Conservation (phyloP, 2,888 invertebrate species). For the Caenorhabditis zanzibari region DNA sequence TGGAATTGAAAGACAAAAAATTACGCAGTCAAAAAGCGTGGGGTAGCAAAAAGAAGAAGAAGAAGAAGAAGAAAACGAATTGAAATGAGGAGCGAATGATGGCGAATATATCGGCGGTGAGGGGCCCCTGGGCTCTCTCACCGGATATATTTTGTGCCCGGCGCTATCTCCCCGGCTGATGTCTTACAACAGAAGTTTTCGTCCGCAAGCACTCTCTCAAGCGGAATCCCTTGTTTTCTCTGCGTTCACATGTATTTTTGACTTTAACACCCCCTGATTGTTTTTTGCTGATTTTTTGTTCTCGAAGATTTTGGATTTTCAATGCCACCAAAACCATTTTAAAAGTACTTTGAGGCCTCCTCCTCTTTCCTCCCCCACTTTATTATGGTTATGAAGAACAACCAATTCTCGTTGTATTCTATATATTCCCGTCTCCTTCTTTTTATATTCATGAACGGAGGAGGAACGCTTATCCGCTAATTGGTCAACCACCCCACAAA, state of each 20-base stretch:
- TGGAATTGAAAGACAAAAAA: slow-evolving; percentile 28
- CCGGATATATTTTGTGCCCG: slow-evolving; percentile 64
- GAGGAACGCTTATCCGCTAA: slow-evolving; percentile 62
- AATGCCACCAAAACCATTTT: slow-evolving; percentile 42
- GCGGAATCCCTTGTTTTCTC: slow-evolving; percentile 50
- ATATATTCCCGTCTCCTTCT: slow-evolving; percentile 14
- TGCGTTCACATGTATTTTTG: slow-evolving; percentile 54
- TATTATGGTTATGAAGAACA: slow-evolving; percentile 52
- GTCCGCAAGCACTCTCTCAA: slow-evolving; percentile 38
- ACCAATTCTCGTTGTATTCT: background rate
- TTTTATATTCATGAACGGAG: slow-evolving; percentile 54
- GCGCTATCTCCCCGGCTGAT: slow-evolving; percentile 58
- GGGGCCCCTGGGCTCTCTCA: slow-evolving; percentile 39
- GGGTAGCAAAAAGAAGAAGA: slow-evolving; percentile 39
- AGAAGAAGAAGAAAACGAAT: slow-evolving; percentile 43
- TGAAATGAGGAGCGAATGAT: slow-evolving; percentile 65
- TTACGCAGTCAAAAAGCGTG: slow-evolving; percentile 58
- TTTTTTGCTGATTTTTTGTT: background rate
- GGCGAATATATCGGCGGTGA: slow-evolving; percentile 60
- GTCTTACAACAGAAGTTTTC: slow-evolving; percentile 61
- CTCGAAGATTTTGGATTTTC: slow-evolving; percentile 19
- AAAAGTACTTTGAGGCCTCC: background rate
- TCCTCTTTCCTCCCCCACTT: slow-evolving; percentile 33
- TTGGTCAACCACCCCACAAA: slow-evolving; percentile 55
- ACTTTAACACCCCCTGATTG: slow-evolving; percentile 40